Evolutionary conservation across 1,140 invertebrate species (phyloP), one percentile per base, ranked within the genome.

Genomic region (Sarcophaga peregrina): DNA sequence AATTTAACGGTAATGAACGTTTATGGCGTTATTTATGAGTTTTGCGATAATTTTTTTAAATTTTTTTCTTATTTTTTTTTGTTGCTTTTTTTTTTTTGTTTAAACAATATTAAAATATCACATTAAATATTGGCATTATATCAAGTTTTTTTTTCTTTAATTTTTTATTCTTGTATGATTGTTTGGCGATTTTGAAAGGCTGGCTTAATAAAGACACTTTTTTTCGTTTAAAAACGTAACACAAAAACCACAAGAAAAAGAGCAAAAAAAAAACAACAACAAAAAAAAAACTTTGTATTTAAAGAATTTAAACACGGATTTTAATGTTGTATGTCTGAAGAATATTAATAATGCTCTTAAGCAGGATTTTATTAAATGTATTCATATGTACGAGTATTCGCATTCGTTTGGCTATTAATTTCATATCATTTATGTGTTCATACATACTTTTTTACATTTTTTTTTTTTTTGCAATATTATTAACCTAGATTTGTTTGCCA

Each of bases 261-360:
- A 37, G 25, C 25, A 37, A 37, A 37, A 37, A 37, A 37, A 37
- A 37, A 37, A 37, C 1, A 37, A 37, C 25, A 37, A 37, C 25
- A 37, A 37, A 37, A 37, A 37, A 37, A 37, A 37, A 37, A 37
- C 1, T 37, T 37, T 37, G n/a, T 25, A 78, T 78, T 78, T 78
- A 78, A 78, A 78, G 75, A 78, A 78, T 78, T 78, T 78, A 78
- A 78, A 78, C 75, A 78, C 75, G 75, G 75, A 78, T 78, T 78
- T 78, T 78, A 20, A 78, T 78, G 75, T 68, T 68, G 8, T 78
- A 78, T 78, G 75, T 17, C 50, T 78, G 50, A 78, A 50, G 75
- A 48, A 78, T 78, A 78, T 78, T 78, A 78, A 78, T 2, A 20
- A 20, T 78, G n/a, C 17, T 5, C 47, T 76, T 20, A 78, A 78